Percentiles rank a stretch among this genome's conserved stretches.
Conservation (phyloP, 2,113 vertebrate genomes). For the Oxyura jamaicensis region DNA sequence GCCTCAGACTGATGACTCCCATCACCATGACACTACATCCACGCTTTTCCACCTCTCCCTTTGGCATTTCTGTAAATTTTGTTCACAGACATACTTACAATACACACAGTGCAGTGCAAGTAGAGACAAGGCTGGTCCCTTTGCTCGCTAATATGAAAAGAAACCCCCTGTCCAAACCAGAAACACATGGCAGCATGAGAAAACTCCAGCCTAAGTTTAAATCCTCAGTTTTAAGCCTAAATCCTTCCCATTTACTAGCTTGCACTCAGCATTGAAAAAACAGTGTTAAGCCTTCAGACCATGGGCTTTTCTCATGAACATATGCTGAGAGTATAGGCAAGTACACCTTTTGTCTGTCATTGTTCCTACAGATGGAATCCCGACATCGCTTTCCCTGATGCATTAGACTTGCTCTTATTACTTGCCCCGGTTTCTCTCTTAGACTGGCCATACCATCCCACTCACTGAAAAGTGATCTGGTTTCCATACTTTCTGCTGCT, state of each 20-base stretch:
- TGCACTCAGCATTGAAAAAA: background rate
- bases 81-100: background rate
- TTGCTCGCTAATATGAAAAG: background rate
- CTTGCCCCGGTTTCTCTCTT: background rate
- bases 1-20: background rate
- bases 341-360: background rate
- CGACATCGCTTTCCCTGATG: background rate
- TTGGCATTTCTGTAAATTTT: background rate
- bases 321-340: background rate
- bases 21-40: background rate
- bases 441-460: background rate
- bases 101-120: background rate
- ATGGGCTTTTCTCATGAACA: background rate
- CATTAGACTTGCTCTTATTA: background rate
- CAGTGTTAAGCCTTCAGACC: background rate
- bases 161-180: background rate
- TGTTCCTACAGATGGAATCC: background rate
- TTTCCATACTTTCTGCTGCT: background rate
- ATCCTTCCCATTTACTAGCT: background rate
- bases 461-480: background rate
- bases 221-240: background rate
- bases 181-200: background rate
- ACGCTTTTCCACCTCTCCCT: background rate
- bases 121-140: background rate
- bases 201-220: background rate